These are phyloP conservation scores for Furnarius figulus DNA, from an alignment of 2,113 vertebrate species.

Conservation along the genomic window DNA sequence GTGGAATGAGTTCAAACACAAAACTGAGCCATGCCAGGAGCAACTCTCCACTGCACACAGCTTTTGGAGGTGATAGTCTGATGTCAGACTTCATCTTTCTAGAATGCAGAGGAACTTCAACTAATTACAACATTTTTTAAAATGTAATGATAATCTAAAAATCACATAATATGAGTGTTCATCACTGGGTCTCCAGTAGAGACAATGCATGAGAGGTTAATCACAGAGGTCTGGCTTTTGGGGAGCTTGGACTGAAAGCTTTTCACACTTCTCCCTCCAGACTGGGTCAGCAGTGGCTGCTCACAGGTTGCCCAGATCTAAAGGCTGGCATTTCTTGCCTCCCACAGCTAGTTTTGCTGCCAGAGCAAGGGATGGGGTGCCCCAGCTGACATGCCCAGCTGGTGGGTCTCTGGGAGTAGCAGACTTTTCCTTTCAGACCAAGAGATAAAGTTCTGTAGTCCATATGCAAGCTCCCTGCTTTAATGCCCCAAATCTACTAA, in stretches of 20 bases:
- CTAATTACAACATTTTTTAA: not conserved
- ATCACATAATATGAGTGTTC: not conserved
- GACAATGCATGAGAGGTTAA: not conserved
- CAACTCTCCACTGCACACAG: fast-evolving
- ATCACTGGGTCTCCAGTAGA: not conserved
- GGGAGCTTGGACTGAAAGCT: not conserved
- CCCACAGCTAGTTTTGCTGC: not conserved
- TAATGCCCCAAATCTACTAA: not conserved
- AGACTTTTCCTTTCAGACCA: not conserved
- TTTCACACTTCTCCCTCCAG: not conserved
- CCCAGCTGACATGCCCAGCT: not conserved
- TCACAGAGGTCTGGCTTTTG: not conserved
- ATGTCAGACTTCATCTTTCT: not conserved
- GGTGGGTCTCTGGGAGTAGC: not conserved
- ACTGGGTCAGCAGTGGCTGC: not conserved
- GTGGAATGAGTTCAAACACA: not conserved
- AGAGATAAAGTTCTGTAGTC: not conserved
- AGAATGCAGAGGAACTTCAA: not conserved
- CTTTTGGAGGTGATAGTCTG: not conserved
- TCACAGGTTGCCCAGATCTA: not conserved
- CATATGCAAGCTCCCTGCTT: not conserved
- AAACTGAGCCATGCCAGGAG: not conserved
- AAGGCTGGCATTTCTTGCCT: not conserved
- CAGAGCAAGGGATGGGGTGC: not conserved
- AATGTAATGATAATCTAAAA: not conserved